Evolutionary conservation across 2,888 invertebrate genomes (phyloP).

Genomic region (Pandemis heparana): DNA sequence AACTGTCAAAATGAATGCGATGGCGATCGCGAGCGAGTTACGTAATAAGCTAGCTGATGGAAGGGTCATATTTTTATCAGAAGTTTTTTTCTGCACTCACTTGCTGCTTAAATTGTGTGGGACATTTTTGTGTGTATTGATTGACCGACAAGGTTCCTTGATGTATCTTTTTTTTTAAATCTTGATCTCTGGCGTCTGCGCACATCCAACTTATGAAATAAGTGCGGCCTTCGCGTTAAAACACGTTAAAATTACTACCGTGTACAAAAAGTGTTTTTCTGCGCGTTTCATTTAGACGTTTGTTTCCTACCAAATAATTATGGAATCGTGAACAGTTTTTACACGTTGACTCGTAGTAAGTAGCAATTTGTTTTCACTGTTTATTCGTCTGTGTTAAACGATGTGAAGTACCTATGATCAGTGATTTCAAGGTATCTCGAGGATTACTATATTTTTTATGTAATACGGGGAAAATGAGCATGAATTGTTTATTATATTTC

Average conservation of each 20-base stretch:
- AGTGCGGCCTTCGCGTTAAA: constrained; percentile 20
- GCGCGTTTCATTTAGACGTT: constrained; percentile 46
- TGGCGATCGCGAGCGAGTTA: too few relatives aligned
- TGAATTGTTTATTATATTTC: too few relatives aligned
- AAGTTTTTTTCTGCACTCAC: too few relatives aligned
- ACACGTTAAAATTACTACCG: constrained; percentile 34
- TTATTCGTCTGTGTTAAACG: neutral
- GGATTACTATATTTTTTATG: too few relatives aligned
- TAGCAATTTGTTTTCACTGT: neutral
- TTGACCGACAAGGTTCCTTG: neutral
- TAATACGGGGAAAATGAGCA: too few relatives aligned
- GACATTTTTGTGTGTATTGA: neutral
- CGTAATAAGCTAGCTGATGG: too few relatives aligned
- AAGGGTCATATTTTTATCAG: too few relatives aligned
- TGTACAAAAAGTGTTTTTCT: constrained; percentile 46
- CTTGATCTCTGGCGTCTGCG: constrained; percentile 19
- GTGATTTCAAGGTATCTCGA: too few relatives aligned
- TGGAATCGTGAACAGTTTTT: constrained; percentile 54
- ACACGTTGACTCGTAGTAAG: neutral
- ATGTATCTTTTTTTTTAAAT: neutral
- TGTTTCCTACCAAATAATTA: constrained; percentile 58
- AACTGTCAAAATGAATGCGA: too few relatives aligned
- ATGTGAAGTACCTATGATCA: too few relatives aligned
- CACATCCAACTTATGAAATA: neutral
- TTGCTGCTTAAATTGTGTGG: too few relatives aligned